Conservation (phyloP, 1,140 invertebrate genomes). For the Zaprionus lachaisei region DNA sequence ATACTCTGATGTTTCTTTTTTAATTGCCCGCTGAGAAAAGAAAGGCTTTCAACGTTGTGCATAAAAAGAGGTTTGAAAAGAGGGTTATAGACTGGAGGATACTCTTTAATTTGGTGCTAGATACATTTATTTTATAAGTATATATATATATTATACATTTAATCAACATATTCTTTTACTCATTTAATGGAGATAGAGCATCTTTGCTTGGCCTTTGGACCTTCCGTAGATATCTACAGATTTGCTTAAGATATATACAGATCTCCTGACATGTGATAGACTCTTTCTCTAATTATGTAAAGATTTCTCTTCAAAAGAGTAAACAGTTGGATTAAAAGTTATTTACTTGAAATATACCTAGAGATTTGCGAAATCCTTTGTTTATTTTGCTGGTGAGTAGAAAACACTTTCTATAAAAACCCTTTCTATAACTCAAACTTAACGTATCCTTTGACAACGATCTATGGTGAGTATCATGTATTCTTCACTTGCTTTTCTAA, state of each 20-base stretch:
- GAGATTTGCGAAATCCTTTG: not conserved
- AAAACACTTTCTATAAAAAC: not conserved
- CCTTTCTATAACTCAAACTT: not conserved
- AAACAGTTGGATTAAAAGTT: no score
- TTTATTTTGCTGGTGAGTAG: not conserved
- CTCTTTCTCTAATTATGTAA: no score
- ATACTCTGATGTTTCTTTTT: slow-evolving; percentile 15
- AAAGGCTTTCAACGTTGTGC: not conserved
- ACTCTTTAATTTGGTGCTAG: not conserved
- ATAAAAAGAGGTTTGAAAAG: not conserved
- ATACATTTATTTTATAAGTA: not conserved
- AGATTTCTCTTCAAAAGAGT: no score
- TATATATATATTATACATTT: no score
- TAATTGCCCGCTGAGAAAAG: slow-evolving; percentile 15
- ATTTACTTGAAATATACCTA: no score
- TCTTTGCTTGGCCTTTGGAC: rapidly evolving
- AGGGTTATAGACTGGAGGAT: not conserved
- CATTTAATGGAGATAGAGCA: no score
- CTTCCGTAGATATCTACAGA: no score
- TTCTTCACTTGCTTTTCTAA: not conserved
- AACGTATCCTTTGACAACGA: not conserved
- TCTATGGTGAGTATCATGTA: not conserved
- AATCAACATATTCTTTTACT: no score
- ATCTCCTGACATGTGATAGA: no score
- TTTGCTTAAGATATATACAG: no score